Evolutionary conservation across 1,140 invertebrate species (phyloP).

Genomic region (Halictus rubicundus): DNA sequence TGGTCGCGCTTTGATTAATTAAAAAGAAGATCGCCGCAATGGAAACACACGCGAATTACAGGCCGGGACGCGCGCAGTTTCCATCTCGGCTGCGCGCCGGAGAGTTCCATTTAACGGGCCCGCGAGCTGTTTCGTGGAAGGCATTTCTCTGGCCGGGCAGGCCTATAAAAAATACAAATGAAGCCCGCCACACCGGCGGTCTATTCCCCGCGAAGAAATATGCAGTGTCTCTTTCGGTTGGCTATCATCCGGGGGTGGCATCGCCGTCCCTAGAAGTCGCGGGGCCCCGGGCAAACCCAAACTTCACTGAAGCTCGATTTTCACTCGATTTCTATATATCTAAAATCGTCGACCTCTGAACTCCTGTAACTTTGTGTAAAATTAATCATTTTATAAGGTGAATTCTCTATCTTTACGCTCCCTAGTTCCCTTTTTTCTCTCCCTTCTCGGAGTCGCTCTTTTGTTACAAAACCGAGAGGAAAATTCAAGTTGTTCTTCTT

Average conservation of each 20-base stretch:
- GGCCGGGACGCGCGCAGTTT: not conserved
- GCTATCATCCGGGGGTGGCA: not conserved
- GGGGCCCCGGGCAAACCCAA: no score
- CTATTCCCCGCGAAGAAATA: not conserved
- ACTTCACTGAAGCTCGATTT: no score
- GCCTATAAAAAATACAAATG: conserved; percentile 12
- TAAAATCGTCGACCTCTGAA: no score
- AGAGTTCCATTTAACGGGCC: not conserved
- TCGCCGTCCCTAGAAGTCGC: no score
- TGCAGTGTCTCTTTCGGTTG: not conserved
- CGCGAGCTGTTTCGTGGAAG: not conserved
- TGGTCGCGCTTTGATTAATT: not conserved
- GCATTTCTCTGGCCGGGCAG: not conserved
- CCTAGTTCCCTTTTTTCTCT: no score
- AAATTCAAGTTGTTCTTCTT: no score
- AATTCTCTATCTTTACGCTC: no score
- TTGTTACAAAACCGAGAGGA: no score
- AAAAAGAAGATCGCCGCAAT: not conserved
- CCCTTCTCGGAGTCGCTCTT: no score
- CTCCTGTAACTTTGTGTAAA: no score
- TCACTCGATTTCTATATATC: no score
- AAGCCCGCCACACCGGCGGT: not conserved
- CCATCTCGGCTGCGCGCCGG: not conserved
- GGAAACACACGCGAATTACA: not conserved
- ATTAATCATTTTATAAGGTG: no score